These are phyloP conservation scores for Helicoverpa armigera DNA, from an alignment of 1,140 invertebrate genomes.

Conservation along the genomic window DNA sequence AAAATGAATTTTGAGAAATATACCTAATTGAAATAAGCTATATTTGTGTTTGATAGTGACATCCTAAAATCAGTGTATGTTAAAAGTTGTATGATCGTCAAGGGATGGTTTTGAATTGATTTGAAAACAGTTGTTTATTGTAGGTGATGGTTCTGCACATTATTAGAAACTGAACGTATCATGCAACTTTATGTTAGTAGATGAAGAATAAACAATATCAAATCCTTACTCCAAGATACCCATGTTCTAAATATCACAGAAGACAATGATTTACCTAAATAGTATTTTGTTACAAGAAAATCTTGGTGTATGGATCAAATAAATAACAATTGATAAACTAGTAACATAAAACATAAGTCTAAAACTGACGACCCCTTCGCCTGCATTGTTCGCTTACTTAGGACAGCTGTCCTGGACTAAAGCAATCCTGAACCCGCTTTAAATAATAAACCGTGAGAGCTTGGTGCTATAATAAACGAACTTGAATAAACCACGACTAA, in stretches of 20 bases:
- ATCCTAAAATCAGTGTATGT: slow-evolving; percentile 36
- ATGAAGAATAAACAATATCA: background rate
- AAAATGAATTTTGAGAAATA: too few relatives aligned
- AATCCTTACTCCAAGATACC: slow-evolving; percentile 1
- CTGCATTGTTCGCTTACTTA: slow-evolving; percentile 42
- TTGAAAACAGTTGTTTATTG: background rate
- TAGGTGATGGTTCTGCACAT: background rate
- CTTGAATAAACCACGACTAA: slow-evolving; percentile 14
- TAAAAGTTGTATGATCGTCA: slow-evolving; percentile 32
- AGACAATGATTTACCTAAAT: background rate
- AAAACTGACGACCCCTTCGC: background rate
- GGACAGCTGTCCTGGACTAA: slow-evolving; percentile 29
- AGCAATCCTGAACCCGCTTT: slow-evolving; percentile 38
- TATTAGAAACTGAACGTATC: background rate
- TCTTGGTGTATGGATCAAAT: slow-evolving; percentile 5
- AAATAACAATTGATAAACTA: slow-evolving; percentile 12
- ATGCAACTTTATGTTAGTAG: slow-evolving; percentile 41
- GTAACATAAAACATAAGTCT: background rate
- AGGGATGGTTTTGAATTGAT: background rate
- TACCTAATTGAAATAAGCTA: background rate
- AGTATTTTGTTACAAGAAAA: background rate
- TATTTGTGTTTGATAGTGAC: slow-evolving; percentile 16
- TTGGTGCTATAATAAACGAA: slow-evolving; percentile 1
- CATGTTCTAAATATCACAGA: background rate
- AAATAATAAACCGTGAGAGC: slow-evolving; percentile 6